Percentiles rank a stretch among this genome's conserved stretches.
Conservation (phyloP, 2,113 vertebrate genomes). For the Odocoileus hemionus region DNA sequence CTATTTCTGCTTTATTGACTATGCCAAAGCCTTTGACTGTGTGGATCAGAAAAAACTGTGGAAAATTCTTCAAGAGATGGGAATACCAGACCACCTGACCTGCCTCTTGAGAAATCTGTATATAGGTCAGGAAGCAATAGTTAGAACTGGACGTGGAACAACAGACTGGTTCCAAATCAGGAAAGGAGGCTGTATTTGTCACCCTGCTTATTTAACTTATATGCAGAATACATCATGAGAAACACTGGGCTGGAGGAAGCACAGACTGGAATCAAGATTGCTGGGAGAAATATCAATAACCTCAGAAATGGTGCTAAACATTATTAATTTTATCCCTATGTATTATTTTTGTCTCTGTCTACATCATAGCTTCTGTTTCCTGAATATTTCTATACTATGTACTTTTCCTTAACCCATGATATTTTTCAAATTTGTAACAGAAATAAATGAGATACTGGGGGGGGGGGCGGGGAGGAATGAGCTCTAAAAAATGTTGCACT, state of each 20-base stretch:
- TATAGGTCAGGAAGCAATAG: not conserved
- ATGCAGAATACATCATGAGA: not conserved
- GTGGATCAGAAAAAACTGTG: not conserved
- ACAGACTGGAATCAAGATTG: not conserved
- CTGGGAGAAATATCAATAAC: not conserved
- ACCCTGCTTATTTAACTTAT: not conserved
- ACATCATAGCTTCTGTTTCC: not conserved
- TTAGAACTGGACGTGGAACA: not conserved
- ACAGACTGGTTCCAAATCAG: not conserved
- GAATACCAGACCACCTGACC: not conserved
- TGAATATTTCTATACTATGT: not conserved
- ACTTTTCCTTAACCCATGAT: not conserved
- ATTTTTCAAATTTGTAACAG: not conserved
- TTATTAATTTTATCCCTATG: not conserved
- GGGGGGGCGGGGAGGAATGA: not conserved
- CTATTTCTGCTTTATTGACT: not conserved
- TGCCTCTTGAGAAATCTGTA: not conserved
- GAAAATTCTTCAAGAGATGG: not conserved
- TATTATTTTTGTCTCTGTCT: not conserved
- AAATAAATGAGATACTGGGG: not conserved
- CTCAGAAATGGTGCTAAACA: not conserved
- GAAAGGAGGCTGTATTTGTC: not conserved
- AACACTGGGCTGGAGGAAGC: fast-evolving
- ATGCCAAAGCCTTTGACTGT: not conserved
- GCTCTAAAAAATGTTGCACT: not conserved